Percentiles rank a stretch among this genome's conserved stretches.
Conservation (phyloP, 1,140 invertebrate species). For the Cydia splendana region DNA sequence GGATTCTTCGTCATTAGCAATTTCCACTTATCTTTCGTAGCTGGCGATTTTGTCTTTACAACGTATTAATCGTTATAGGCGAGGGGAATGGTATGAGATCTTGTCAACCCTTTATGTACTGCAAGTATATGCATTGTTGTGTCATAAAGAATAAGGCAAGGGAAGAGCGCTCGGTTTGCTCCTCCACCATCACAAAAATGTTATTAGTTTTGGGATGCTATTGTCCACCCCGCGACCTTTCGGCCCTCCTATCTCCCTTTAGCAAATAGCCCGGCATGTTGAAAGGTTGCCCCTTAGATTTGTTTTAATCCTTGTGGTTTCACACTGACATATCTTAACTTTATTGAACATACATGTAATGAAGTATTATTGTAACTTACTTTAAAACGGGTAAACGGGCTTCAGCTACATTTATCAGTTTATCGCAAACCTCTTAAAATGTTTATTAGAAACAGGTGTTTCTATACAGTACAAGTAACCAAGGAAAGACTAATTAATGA, state of each 20-base stretch:
- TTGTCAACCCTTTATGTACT: constrained; percentile 55
- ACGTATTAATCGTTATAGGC: constrained; percentile 36
- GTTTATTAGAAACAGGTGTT: no score
- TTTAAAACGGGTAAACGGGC: background rate
- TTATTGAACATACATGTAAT: background rate
- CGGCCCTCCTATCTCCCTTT: constrained; percentile 52
- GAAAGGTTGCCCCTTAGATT: constrained; percentile 42
- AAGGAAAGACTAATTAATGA: background rate
- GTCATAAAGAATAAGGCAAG: constrained; percentile 63
- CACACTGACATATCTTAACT: constrained; percentile 32
- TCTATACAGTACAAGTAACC: no score
- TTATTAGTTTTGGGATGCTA: constrained; percentile 77
- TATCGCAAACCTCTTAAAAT: background rate
- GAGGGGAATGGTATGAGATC: constrained; percentile 48
- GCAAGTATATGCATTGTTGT: constrained; percentile 65
- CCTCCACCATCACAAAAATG: constrained; percentile 74
- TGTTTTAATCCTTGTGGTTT: constrained; percentile 48
- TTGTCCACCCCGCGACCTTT: constrained; percentile 63
- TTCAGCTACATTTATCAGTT: background rate
- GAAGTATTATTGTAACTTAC: background rate
- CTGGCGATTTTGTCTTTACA: background rate
- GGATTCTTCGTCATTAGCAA: background rate
- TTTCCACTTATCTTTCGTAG: constrained; percentile 3
- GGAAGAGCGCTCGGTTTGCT: constrained; percentile 61
- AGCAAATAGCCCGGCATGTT: constrained; percentile 56